Evolutionary conservation across 2,797 vertebrate genomes (phyloP).

Genomic region (Masticophis lateralis): DNA sequence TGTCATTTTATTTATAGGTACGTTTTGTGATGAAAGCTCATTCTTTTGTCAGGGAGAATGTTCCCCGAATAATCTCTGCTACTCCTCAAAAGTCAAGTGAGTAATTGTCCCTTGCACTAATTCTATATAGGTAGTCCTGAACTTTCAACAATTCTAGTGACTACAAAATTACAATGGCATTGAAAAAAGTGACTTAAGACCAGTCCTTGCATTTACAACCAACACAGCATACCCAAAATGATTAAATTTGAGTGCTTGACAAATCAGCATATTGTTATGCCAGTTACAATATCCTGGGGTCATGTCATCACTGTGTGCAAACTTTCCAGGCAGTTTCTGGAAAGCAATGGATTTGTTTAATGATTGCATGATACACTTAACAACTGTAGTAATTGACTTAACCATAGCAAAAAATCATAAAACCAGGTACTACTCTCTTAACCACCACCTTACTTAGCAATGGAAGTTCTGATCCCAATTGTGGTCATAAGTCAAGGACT

Average conservation of each 20-base stretch:
- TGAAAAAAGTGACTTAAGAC: background rate
- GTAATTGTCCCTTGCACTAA: slow-evolving; percentile 44
- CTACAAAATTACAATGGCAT: background rate
- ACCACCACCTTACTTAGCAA: background rate
- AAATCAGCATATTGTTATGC: background rate
- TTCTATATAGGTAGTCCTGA: background rate
- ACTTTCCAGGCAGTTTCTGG: background rate
- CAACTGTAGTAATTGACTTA: background rate
- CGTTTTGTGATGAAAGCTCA: slow-evolving; percentile 92
- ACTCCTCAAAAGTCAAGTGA: slow-evolving; percentile 80
- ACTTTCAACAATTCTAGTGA: background rate
- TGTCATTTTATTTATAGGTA: slow-evolving; percentile 73
- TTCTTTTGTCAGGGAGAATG: slow-evolving; percentile 91
- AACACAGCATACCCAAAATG: background rate
- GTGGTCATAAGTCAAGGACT: background rate
- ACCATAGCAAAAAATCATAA: background rate
- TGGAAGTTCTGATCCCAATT: background rate
- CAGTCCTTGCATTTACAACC: background rate
- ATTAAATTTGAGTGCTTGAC: background rate
- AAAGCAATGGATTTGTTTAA: background rate
- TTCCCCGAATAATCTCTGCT: slow-evolving; percentile 77
- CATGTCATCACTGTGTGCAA: background rate
- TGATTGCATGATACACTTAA: background rate
- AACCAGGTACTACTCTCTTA: background rate
- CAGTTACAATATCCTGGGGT: background rate